A percentile compares a stretch with the other conserved stretches of the same genome.
Conservation (phyloP, 1,140 invertebrate genomes). For the Lepidurus arcticus region DNA sequence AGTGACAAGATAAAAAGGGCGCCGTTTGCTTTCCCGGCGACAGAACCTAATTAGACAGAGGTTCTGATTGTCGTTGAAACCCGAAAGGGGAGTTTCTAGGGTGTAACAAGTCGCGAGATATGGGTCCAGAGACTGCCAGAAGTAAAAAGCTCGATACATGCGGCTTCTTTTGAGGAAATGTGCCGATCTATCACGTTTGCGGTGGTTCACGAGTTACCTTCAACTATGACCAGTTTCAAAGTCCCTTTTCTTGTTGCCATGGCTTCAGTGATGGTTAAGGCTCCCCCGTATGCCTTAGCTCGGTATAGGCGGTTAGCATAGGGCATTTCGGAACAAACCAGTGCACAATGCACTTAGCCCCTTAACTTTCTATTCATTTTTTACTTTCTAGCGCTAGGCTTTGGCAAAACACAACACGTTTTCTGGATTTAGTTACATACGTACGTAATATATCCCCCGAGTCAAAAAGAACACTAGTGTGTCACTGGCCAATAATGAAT, state of each 20-base stretch:
- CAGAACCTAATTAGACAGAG: slow-evolving; percentile 9
- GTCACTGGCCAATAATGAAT: too few species aligned
- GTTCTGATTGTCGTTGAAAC: neutral
- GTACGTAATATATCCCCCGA: too few species aligned
- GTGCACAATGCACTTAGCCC: too few species aligned
- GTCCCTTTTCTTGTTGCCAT: neutral
- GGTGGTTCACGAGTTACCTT: neutral
- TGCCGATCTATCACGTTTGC: neutral
- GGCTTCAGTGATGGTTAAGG: neutral
- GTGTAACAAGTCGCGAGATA: neutral
- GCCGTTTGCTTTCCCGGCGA: neutral
- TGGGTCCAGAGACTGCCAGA: neutral
- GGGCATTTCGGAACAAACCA: too few species aligned
- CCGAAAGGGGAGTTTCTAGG: neutral
- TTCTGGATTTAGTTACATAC: too few species aligned
- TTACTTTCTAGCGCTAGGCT: too few species aligned
- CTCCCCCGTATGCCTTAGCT: too few species aligned
- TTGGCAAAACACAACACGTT: too few species aligned
- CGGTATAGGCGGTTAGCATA: too few species aligned
- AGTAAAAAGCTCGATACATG: neutral
- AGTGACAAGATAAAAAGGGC: slow-evolving; percentile 9
- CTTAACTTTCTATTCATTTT: too few species aligned
- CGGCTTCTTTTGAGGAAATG: neutral
- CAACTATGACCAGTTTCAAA: neutral
- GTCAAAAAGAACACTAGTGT: too few species aligned